Base-by-base conservation (phyloP, 2,113 vertebrate species). In the Gopherus flavomarginatus region DNA sequence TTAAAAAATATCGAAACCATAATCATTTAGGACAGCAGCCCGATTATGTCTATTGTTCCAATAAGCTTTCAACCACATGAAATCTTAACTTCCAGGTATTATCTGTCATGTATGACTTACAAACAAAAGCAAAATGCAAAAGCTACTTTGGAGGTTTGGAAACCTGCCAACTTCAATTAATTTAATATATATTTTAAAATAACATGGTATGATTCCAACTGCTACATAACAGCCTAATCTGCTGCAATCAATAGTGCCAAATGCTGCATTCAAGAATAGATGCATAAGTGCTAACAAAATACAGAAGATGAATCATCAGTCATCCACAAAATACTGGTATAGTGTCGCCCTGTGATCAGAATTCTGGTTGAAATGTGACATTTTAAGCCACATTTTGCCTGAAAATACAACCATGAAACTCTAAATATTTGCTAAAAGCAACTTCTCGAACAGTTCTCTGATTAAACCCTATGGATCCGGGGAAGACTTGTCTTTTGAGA, bases 11-110 rank as follows among this genome's bases (percentile, higher is more conserved):
- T 89, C 81, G 17, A 95, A 80, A 31, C 5, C 29, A 8, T n/a
- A 92, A 90, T 62, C 49, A 8, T 22, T 72, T 57, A 89, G 3
- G 88, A 6, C 12, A 49, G 84, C 84, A 1, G 0, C 2, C 4
- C 88, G 9, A 69, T 88, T 69, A 85, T 65, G 91, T 91, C 4
- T 56, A 1, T 85, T 91, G 57, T 92, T 95, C 81, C 95, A 81
- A 93, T 85, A 85, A 91, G n/a, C 54, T 89, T 90, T 83, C 35
- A 80, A 81, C 14, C 31, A 84, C 19, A 8, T 87, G 90, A 91
- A 81, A 87, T 85, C 79, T 94, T 93, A 5, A 79, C 96, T 92
- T 95, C 6, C 29, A 87, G 65, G 14, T 91, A 87, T 27, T 10
- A 72, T 81, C 82, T 91, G 65, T 50, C 50, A 57, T 53, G 26